Percentiles rank a stretch among this genome's conserved stretches.
Conservation (phyloP, 2,113 vertebrate genomes). For the Menidia beryllina region DNA sequence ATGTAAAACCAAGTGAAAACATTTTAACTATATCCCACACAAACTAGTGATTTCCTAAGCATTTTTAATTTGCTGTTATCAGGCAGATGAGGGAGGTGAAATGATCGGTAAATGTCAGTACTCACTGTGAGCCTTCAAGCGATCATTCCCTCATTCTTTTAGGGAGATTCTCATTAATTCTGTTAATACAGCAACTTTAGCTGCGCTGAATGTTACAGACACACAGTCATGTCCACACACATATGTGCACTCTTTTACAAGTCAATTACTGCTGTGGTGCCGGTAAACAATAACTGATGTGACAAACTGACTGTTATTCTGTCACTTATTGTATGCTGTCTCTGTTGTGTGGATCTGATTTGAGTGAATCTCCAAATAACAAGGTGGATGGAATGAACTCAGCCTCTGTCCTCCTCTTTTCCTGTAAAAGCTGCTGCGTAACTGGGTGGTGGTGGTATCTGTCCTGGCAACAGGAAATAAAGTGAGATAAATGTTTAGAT, state of each 20-base stretch:
- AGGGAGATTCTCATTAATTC: slow-evolving; percentile 10
- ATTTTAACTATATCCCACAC: too few species aligned
- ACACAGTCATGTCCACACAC: background rate
- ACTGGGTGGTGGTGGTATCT: background rate
- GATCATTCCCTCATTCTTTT: slow-evolving; percentile 3
- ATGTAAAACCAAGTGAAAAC: too few species aligned
- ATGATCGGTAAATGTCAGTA: background rate
- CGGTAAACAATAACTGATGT: slow-evolving; percentile 23
- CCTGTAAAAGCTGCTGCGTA: slow-evolving; percentile 14
- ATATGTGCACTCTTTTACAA: background rate
- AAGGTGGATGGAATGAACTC: slow-evolving; percentile 7
- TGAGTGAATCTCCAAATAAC: slow-evolving; percentile 1
- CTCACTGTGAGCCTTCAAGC: background rate
- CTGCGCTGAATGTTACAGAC: slow-evolving; percentile 9
- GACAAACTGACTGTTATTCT: slow-evolving; percentile 60
- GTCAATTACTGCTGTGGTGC: slow-evolving; percentile 5
- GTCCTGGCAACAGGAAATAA: slow-evolving; percentile 25
- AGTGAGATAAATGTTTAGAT: background rate
- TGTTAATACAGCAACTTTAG: background rate
- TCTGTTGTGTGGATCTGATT: slow-evolving; percentile 28
- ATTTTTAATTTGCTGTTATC: too few species aligned
- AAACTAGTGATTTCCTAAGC: too few species aligned
- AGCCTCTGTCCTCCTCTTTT: background rate
- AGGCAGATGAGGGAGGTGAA: too few species aligned
- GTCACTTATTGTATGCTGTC: slow-evolving; percentile 24